These are phyloP conservation scores for Ectemnius cavifrons DNA, from an alignment of 2,888 invertebrate species.

Conservation along the genomic window DNA sequence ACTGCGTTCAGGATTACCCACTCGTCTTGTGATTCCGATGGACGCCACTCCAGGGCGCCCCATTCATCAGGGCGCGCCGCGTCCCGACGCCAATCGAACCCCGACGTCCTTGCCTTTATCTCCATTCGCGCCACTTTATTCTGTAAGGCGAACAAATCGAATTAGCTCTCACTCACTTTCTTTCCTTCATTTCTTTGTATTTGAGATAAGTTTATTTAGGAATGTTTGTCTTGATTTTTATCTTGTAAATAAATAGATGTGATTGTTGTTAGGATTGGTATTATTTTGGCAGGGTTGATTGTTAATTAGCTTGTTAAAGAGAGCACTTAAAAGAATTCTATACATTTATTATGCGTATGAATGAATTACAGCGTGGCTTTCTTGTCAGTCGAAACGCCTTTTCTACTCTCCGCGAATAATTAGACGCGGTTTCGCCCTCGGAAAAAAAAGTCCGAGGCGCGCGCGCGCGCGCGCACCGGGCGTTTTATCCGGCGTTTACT, in stretches of 20 bases:
- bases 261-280: too few relatives aligned
- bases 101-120: conserved; percentile 37
- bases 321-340: too few relatives aligned
- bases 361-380: too few relatives aligned
- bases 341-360: too few relatives aligned
- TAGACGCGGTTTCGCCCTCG: not conserved
- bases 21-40: conserved; percentile 62
- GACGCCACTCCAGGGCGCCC: conserved; percentile 57
- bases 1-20: conserved; percentile 54
- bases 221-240: too few relatives aligned
- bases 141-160: conserved; percentile 28
- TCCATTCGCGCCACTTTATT: conserved; percentile 41
- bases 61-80: conserved; percentile 47
- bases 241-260: too few relatives aligned
- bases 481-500: not conserved
- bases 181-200: not conserved
- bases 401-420: not conserved
- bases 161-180: too few relatives aligned
- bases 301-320: too few relatives aligned
- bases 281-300: too few relatives aligned
- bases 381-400: too few relatives aligned
- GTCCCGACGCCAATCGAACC: conserved; percentile 51
- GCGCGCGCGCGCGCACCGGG: not conserved
- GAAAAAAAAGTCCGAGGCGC: not conserved
- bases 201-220: not conserved